A percentile compares a stretch with the other conserved stretches of the same genome.
These are phyloP conservation scores for Glaucomys volans DNA, from an alignment of 2,113 vertebrate genomes.

Conservation along the genomic window DNA sequence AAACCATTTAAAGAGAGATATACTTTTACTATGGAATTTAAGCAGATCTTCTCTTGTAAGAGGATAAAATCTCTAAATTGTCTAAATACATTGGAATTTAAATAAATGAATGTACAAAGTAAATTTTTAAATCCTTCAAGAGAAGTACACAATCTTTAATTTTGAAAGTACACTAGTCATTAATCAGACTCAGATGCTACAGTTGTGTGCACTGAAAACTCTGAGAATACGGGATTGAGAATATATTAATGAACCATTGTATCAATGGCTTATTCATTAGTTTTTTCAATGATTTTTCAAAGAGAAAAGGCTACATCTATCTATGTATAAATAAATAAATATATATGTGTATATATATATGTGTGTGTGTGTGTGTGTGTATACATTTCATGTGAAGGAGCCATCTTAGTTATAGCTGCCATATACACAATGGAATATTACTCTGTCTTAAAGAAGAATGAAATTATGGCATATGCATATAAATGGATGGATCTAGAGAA, in stretches of 20 bases:
- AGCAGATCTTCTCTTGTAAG: neutral
- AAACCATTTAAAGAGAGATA: neutral
- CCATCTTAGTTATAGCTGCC: neutral
- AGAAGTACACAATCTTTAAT: neutral
- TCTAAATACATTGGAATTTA: neutral
- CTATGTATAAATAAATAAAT: no score
- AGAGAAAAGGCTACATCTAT: no score
- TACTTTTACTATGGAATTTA: neutral
- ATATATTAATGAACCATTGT: neutral
- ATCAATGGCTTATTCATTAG: neutral
- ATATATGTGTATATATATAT: neutral
- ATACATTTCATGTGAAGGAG: neutral
- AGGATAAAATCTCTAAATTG: neutral
- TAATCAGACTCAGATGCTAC: neutral
- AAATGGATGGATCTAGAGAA: no score
- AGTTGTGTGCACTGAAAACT: neutral
- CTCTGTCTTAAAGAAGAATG: no score
- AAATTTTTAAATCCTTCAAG: neutral
- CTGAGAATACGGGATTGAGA: neutral
- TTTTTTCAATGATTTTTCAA: neutral
- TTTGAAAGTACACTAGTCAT: neutral
- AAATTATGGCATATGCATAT: no score
- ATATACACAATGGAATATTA: no score
- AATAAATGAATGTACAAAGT: neutral
- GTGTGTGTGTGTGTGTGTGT: no score